Evolutionary conservation across 2,797 vertebrate species (phyloP).

Genomic region (Morus bassanus): DNA sequence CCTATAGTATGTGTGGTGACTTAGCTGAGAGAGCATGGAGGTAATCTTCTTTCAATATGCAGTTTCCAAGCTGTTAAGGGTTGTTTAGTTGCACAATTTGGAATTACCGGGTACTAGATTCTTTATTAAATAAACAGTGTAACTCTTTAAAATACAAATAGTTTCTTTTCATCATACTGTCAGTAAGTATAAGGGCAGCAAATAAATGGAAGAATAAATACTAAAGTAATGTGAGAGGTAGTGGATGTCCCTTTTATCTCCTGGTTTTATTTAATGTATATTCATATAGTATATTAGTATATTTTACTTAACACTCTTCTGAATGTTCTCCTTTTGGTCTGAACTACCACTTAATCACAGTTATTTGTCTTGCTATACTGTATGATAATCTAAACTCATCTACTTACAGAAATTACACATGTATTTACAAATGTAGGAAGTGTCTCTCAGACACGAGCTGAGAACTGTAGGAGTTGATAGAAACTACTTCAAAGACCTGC

Average conservation of each 20-base stretch:
- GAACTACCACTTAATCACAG: not conserved
- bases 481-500: not conserved
- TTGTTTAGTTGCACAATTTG: not conserved
- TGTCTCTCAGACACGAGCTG: not conserved
- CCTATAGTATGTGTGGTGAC: not conserved
- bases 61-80: not conserved
- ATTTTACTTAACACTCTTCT: not conserved
- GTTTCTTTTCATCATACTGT: not conserved
- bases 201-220: not conserved
- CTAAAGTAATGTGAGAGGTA: not conserved
- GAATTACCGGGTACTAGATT: not conserved
- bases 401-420: not conserved
- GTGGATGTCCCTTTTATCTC: not conserved
- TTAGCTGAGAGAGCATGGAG: not conserved
- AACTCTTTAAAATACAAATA: not conserved
- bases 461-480: not conserved
- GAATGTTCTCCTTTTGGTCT: not conserved
- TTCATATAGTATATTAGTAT: not conserved
- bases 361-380: not conserved
- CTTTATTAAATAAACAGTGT: not conserved
- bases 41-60: not conserved
- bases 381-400: not conserved
- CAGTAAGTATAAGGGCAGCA: not conserved
- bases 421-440: not conserved
- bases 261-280: not conserved